Evolutionary conservation across 1,140 invertebrate species (phyloP), one percentile per base, ranked within the genome.

Genomic region (Paramacrobiotus metropolitanus): DNA sequence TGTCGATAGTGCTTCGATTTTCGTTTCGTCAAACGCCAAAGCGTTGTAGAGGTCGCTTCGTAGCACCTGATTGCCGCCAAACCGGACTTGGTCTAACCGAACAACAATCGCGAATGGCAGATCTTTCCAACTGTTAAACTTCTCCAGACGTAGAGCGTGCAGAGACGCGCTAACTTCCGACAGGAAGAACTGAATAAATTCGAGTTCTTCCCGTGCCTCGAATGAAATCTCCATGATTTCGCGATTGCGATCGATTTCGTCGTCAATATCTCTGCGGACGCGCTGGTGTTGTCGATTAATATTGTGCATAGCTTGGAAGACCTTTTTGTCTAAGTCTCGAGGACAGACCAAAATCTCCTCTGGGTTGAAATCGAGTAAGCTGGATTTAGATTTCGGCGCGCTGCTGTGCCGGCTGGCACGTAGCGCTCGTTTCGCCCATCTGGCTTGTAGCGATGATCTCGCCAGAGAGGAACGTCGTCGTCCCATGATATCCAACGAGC

Each of bases 121-220:
- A 4, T 55, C 48, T 24, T 55, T 55, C 48, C 48, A 55, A 15
- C 48, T 15, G 48, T 55, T 55, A 24, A 55, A 55, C 48, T 55
- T 55, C 24, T 55, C 48, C 48, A 55, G 48, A 20, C 48, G 48
- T 20, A 55, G 15, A 15, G 15, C 48, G 15, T 55, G 48, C 9
- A 55, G 48, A 4, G 48, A 55, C 15, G 15, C 48, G 15, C 15
- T 20, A 4, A 55, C 48, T 20, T 55, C 4, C 9, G 48, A 15
- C 48, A 55, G 48, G 15, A 20, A 15, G 24, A 55, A 55, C 15
- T 15, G 4, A 24, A 55, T 24, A 24, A 20, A 24, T 15, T 15
- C 15, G 15, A 55, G 24, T 15, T 15, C 15, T 24, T 55, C 48
- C 4, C 4, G 15, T 9, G 48, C 24, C 9, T 55, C 48, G 15